Percentiles rank a stretch among this genome's conserved stretches.
These are phyloP conservation scores for Erynnis tages DNA, from an alignment of 2,888 invertebrate species.

Conservation along the genomic window DNA sequence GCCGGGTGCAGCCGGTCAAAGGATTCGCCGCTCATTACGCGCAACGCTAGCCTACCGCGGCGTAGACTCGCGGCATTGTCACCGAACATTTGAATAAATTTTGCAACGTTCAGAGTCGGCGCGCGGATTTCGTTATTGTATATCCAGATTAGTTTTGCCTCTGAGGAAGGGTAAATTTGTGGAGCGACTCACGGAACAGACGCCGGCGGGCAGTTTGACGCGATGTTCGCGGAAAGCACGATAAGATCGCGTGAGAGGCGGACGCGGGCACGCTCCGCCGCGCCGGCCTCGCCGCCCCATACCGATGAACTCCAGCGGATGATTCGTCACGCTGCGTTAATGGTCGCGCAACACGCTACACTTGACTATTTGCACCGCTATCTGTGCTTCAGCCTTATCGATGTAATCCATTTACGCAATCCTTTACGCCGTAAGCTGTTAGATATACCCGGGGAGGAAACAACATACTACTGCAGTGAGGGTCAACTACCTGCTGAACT, in stretches of 20 bases:
- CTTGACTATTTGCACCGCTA: slow-evolving; percentile 68
- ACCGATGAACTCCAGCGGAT: slow-evolving; percentile 55
- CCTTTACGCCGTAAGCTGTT: slow-evolving; percentile 10
- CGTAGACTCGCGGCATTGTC: slow-evolving; percentile 54
- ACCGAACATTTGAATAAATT: slow-evolving; percentile 54
- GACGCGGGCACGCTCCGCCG: slow-evolving; percentile 46
- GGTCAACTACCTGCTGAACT: too few species aligned
- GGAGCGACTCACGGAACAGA: slow-evolving; percentile 64
- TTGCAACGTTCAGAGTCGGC: slow-evolving; percentile 36
- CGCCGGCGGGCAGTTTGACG: slow-evolving; percentile 68
- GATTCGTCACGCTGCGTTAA: slow-evolving; percentile 80
- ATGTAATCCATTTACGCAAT: slow-evolving; percentile 26
- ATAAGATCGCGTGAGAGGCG: slow-evolving; percentile 78
- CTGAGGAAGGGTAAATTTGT: slow-evolving; percentile 49
- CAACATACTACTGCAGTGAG: too few species aligned
- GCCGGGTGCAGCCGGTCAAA: slow-evolving; percentile 70
- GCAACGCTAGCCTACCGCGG: slow-evolving; percentile 49
- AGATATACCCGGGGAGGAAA: too few species aligned
- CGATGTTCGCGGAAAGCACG: slow-evolving; percentile 77
- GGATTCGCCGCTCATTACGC: slow-evolving; percentile 76
- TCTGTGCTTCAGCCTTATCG: slow-evolving; percentile 31
- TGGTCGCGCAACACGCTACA: slow-evolving; percentile 73
- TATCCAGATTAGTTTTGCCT: slow-evolving; percentile 57
- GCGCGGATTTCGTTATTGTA: slow-evolving; percentile 45
- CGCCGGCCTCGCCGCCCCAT: slow-evolving; percentile 42